Evolutionary conservation across 2,113 vertebrate genomes (phyloP).

Genomic region (Corydoras maculifer): DNA sequence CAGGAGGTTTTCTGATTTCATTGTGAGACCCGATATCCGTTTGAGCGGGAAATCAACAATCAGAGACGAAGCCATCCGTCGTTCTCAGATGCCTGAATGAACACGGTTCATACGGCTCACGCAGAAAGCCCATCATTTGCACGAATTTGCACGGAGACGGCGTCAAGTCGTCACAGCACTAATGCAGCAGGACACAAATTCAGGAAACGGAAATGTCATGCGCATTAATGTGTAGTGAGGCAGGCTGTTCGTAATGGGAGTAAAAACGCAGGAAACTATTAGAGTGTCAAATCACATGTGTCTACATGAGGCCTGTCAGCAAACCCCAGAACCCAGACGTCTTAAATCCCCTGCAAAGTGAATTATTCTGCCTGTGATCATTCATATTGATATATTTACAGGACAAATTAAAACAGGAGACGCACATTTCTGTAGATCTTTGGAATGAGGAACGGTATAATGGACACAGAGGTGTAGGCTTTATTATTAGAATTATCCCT

Average conservation of each 20-base stretch:
- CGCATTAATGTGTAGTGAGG: constrained; percentile 16
- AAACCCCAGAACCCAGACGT: not conserved
- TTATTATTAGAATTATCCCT: constrained; percentile 2
- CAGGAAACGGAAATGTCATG: constrained; percentile 11
- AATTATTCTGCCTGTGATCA: not conserved
- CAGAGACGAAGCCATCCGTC: too few relatives aligned
- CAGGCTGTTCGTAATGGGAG: constrained; percentile 16
- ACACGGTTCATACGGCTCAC: not conserved
- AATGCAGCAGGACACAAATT: constrained; percentile 15
- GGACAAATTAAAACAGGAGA: not conserved
- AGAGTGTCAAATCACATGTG: constrained; percentile 16
- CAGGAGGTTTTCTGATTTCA: too few relatives aligned
- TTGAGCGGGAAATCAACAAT: too few relatives aligned
- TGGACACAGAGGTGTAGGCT: not conserved
- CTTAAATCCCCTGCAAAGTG: not conserved
- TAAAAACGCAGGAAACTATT: constrained; percentile 19
- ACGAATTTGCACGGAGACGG: not conserved
- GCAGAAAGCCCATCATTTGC: not conserved
- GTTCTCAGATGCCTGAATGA: too few relatives aligned
- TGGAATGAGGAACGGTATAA: not conserved
- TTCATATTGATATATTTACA: not conserved
- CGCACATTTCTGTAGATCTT: not conserved
- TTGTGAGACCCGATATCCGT: too few relatives aligned
- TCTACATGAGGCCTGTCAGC: not conserved
- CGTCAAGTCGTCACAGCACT: constrained; percentile 3